These are phyloP conservation scores for Burhinus oedicnemus DNA, from an alignment of 2,113 vertebrate genomes.

Conservation along the genomic window DNA sequence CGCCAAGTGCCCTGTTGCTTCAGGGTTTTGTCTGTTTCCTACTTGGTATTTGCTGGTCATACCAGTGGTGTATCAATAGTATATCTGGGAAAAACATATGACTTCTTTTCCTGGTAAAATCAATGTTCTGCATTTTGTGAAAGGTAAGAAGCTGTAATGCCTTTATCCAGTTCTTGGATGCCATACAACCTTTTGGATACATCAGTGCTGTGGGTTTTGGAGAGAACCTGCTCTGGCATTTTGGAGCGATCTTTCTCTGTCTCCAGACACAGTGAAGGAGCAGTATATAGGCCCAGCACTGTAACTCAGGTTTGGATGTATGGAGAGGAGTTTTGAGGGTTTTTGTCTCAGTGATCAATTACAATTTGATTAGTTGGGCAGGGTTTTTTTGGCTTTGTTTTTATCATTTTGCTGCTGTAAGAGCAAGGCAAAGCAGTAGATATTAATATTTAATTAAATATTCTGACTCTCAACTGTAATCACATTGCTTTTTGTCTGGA, in stretches of 20 bases:
- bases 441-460: constrained; percentile 18
- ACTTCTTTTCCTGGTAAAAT: neutral
- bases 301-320: neutral
- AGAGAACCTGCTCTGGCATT: neutral
- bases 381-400: neutral
- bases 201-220: neutral
- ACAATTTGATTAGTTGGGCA: neutral
- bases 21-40: neutral
- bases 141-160: neutral
- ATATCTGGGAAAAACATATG: neutral
- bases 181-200: neutral
- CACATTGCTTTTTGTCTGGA: neutral
- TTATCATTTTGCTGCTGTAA: neutral
- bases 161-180: neutral
- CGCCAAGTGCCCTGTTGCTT: neutral
- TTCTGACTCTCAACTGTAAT: neutral
- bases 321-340: neutral
- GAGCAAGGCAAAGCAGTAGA: neutral
- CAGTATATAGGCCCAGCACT: neutral
- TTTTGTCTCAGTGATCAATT: neutral
- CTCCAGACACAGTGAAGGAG: neutral
- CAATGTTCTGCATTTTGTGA: neutral
- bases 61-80: neutral
- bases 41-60: neutral
- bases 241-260: fast-evolving